A percentile compares a stretch with the other conserved stretches of the same genome.
phyloP scores from a whole-genome alignment of 2,797 vertebrate genomes.

The Oreochromis grahami region DNA sequence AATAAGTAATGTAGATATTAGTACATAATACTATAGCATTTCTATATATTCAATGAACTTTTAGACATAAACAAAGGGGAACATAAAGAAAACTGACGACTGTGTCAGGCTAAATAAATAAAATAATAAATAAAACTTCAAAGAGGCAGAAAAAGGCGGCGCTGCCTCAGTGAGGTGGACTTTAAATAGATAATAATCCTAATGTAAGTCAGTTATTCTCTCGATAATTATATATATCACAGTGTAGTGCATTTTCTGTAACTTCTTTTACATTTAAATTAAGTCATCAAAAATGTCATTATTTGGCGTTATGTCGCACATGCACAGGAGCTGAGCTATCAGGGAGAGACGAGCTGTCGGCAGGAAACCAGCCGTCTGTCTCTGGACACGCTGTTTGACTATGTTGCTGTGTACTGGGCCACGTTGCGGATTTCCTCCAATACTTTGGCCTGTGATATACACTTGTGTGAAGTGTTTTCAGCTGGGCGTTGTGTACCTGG shows the following conservation, averaged over 20 bases:
- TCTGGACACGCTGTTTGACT: background rate
- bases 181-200: fast-evolving
- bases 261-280: background rate
- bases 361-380: background rate
- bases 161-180: fast-evolving
- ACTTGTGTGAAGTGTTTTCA: background rate
- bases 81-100: background rate
- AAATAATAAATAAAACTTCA: fast-evolving
- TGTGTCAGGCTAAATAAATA: background rate
- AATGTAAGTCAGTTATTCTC: background rate
- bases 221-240: background rate
- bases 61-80: background rate
- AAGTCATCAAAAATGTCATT: background rate
- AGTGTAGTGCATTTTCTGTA: fast-evolving
- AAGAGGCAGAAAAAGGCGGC: too few species aligned
- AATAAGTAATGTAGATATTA: background rate
- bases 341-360: background rate
- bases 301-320: background rate
- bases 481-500: background rate
- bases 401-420: background rate
- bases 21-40: background rate
- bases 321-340: background rate
- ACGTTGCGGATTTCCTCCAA: background rate
- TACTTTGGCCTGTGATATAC: background rate
- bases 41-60: background rate